Conservation (phyloP, 2,113 vertebrate species). For the Corydoras maculifer region DNA sequence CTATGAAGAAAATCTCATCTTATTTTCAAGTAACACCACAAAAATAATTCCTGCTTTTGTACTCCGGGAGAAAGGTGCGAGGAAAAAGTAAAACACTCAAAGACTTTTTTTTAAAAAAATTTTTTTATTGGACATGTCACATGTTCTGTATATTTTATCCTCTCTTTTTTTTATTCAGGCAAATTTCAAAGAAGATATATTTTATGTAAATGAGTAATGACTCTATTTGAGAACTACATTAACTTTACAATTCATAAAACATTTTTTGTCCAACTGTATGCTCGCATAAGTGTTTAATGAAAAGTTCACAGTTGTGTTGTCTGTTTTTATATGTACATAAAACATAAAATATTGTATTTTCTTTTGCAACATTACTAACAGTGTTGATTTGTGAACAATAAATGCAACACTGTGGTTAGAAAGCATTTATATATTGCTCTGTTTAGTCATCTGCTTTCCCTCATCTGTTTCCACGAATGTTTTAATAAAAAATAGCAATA, state of each 20-base stretch:
- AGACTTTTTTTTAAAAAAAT: conserved; percentile 13
- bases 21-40: conserved; percentile 77
- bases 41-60: conserved; percentile 50
- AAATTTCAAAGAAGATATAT: not conserved
- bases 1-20: conserved; percentile 87
- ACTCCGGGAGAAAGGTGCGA: not conserved
- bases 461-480: too few relatives aligned
- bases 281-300: not conserved
- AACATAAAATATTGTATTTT: not conserved
- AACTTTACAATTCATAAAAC: conserved; percentile 3
- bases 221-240: conserved; percentile 9
- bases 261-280: not conserved
- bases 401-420: too few relatives aligned
- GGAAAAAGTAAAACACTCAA: not conserved
- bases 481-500: too few relatives aligned
- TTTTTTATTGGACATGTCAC: conserved; percentile 3
- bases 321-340: not conserved
- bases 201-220: conserved; percentile 12
- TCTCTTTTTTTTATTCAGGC: not conserved
- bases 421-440: too few relatives aligned
- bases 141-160: not conserved
- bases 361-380: too few relatives aligned
- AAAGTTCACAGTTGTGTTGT: not conserved
- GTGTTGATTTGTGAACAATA: too few relatives aligned
- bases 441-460: too few relatives aligned